Conservation (phyloP, 2,888 invertebrate genomes). For the Cheilosia vulpina region DNA sequence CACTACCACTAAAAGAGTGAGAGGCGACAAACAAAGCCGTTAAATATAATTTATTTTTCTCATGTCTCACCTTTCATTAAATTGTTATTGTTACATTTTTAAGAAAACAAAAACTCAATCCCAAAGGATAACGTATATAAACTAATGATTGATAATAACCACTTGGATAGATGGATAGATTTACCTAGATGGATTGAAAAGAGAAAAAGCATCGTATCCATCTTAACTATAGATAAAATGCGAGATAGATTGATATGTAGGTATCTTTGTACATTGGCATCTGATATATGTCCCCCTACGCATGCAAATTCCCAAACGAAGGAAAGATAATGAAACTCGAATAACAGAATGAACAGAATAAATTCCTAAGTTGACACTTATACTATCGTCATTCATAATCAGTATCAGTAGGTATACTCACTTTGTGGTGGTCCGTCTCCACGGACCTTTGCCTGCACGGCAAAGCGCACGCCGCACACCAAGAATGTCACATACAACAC, state of each 20-base stretch:
- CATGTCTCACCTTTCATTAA: conserved; percentile 56
- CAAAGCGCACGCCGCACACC: conserved; percentile 11
- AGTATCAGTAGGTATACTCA: conserved; percentile 31
- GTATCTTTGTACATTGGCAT: conserved; percentile 47
- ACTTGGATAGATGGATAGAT: conserved; percentile 9
- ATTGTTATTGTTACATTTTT: conserved; percentile 14
- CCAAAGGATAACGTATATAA: conserved; percentile 43
- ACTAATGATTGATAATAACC: conserved; percentile 63
- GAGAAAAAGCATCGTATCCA: background rate
- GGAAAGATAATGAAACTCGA: conserved; percentile 35
- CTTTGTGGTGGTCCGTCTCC: conserved; percentile 52
- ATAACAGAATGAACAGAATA: conserved; percentile 34
- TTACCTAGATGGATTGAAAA: conserved; percentile 10
- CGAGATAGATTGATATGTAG: conserved; percentile 48
- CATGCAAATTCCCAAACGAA: conserved; percentile 54
- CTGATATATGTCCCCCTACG: conserved; percentile 55
- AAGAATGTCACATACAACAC: conserved; percentile 43
- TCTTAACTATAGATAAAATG: conserved; percentile 26
- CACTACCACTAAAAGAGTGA: background rate
- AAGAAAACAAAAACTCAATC: conserved; percentile 12
- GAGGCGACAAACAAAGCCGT: background rate
- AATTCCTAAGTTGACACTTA: conserved; percentile 61
- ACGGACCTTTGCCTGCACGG: background rate
- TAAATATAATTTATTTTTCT: conserved; percentile 45
- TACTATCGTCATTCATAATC: conserved; percentile 56